Base-by-base conservation (phyloP, 2,797 vertebrate genomes). In the Agapornis canus region DNA sequence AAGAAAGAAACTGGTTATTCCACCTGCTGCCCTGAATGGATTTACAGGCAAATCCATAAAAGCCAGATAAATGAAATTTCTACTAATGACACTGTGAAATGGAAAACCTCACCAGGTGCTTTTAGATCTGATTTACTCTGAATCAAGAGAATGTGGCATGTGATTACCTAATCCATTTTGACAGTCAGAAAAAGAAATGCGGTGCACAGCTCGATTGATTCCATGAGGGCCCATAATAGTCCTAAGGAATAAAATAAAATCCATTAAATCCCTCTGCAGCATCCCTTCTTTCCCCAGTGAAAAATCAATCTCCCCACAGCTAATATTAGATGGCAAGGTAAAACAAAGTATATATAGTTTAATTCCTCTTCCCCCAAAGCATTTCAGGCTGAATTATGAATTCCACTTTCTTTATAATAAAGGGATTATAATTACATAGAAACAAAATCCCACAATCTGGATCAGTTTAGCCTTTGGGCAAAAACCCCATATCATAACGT, bases 201-300 rank as follows among this genome's bases (percentile, higher is more conserved):
- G 98, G 79, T 98, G 98, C 56, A 98, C 98, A 51, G 98, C 97
- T 92, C 98, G 98, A 93, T 97, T 98, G 96, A 98, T 98, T 95
- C 98, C 98, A n/a, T 98, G 98, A 7, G 98, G 98, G 42, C 98
- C 98, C 98, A 99, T 99, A 92, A 98, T 98, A 29, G 97, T 98
- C 98, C 98, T 99, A 72, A 54, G 64, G 82, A 93, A 95, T 56
- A 87, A 93, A 77, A 87, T 2, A 80, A 51, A 83, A 89, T 12
- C 19, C 12, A 81, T 52, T 86, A 45, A 47, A 80, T 29, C 29
- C 11, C 4, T 56, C 69, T 51, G 40, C 11, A 7, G 25, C 27
- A 56, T 4, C 9, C 48, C 8, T 20, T 69, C 52, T 9, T 25
- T 65, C 14, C 18, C 23, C 8, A 54, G 11, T 37, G 37, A 52